Base-by-base conservation (phyloP, 2,888 invertebrate genomes). In the Leptinotarsa haldemani region DNA sequence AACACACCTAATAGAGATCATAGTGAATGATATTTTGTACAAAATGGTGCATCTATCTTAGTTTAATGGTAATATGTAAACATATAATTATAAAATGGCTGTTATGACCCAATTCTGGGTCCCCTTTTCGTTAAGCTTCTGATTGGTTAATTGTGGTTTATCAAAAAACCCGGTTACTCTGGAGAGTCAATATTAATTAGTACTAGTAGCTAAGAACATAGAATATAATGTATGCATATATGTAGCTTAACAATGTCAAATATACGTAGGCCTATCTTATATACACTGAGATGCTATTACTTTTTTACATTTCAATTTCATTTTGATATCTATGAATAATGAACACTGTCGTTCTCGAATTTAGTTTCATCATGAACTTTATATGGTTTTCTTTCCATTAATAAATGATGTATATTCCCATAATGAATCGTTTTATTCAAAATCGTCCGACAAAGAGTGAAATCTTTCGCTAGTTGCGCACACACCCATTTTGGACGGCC, bases 161-260 rank as follows among this genome's bases (percentile, higher is more conserved):
- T 74, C 52, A 53, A 53, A 40, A 76, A 77, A 79, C 81, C 81
- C 80, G 82, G 81, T 84, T 84, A 84, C 86, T 86, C 86, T 86
- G 82, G 86, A 84, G 83, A 87, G 87, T 86, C 87, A 86, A 86
- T 87, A 86, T 86, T 86, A 86, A 85, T 84, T 85, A 86, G 84
- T 82, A 79, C 74, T 83, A 83, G 81, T 78, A 79, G 70, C 77
- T 78, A 83, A 82, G 80, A 76, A 79, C 76, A 83, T 82, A 83
- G 82, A 84, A 79, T 81, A 84, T 83, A 82, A 78, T 67, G 77
- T 80, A 81, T 79, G 82, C 82, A 83, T 84, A 84, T 82, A 83
- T 84, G 84, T 85, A 85, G 85, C 85, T 86, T 85, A 83, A 76
- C 73, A 64, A 77, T 77, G 76, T 80, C 73, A 79, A 73, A 80